Base-by-base conservation (phyloP, 2,888 invertebrate genomes). In the Hydropsyche betteni region DNA sequence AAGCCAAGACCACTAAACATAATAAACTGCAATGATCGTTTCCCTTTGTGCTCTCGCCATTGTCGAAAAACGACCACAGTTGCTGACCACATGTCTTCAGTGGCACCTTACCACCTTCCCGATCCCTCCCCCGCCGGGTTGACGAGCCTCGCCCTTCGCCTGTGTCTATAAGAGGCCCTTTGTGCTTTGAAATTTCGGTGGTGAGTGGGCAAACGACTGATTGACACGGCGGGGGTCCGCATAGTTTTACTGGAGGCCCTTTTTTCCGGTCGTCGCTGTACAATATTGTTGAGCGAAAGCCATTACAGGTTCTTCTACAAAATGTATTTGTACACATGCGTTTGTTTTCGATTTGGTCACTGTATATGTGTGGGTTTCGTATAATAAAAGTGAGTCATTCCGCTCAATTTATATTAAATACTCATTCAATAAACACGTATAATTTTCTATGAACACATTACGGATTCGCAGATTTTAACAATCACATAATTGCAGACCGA, bases 171-270 rank as follows among this genome's bases (percentile, higher is more conserved):
- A 44, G 44, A 44, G 3, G 6, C 44, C 10, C 44, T 44, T 44
- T 44, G 44, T 44, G 10, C 10, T 44, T 44, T 6, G 10, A 44
- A 44, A 44, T 44, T 53, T 44, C 44, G 44, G 10, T 24, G 73
- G 78, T 75, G 73, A 78, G 75, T 78, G 78, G 76, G 74, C 74
- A 58, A 53, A 36, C 68, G 68, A 74, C 75, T 78, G 78, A 78
- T 76, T 76, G 78, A 78, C 78, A 74, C 78, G 58, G 61, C 78
- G 68, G 78, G 78, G 78, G 78, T 75, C 75, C 74, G 74, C 78
- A 76, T 78, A 78, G 78, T 78, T 78, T 76, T 76, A 78, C 68
- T 64, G 74, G 69, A 69, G 74, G n/a, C 70, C 38, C 72, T 75
- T 52, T 50, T 44, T 44, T 44, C 44, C 7, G 44, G 44, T 6